These are phyloP conservation scores for Phalacrocorax aristotelis DNA, from an alignment of 2,113 vertebrate genomes.

Conservation along the genomic window DNA sequence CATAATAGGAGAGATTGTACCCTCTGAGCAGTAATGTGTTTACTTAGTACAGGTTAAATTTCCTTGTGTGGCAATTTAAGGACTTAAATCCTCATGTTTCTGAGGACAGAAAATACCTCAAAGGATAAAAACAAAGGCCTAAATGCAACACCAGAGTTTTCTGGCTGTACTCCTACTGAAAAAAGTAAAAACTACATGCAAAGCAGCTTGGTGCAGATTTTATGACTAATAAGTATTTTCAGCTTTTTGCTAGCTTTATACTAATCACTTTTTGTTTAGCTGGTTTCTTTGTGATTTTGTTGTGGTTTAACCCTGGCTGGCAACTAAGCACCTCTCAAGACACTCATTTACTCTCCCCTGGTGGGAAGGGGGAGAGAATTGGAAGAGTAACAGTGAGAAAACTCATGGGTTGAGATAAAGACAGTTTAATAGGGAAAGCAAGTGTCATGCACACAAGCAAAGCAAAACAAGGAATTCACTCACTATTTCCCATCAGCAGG, in stretches of 20 bases:
- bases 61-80: slow-evolving; percentile 33
- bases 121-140: slow-evolving; percentile 22
- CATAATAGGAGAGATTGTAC: slow-evolving; percentile 14
- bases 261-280: background rate
- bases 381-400: too few relatives aligned
- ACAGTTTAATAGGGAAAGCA: too few relatives aligned
- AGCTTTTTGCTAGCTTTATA: background rate
- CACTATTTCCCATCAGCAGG: too few relatives aligned
- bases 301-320: too few relatives aligned
- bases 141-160: background rate
- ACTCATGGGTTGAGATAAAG: too few relatives aligned
- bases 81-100: slow-evolving; percentile 5
- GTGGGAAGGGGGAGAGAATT: too few relatives aligned
- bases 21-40: background rate
- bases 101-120: background rate
- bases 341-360: too few relatives aligned
- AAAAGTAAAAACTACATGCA: background rate
- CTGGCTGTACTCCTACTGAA: background rate
- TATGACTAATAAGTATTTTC: background rate
- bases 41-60: slow-evolving; percentile 40
- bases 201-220: background rate
- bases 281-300: background rate
- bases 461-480: too few relatives aligned
- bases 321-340: too few relatives aligned
- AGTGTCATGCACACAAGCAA: too few relatives aligned